Evolutionary conservation across 2,888 invertebrate genomes (phyloP), one percentile per base, ranked within the genome.

Genomic region (Lithosia quadra): DNA sequence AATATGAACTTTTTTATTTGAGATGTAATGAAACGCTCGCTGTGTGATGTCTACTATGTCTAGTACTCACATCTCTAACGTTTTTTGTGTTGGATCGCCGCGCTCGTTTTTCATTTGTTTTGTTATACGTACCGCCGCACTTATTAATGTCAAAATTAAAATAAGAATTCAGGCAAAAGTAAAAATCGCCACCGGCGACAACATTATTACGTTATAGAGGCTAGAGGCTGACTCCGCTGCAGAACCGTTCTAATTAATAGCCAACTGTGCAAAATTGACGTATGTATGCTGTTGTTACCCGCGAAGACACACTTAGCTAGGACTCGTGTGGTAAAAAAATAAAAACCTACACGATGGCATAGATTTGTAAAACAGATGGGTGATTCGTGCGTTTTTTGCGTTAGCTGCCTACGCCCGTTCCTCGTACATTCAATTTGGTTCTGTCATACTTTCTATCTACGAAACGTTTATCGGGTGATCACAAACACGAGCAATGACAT

Each of bases 1-100:
- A 94, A 94, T 94, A 93, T 94, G 92, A 94, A 92, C 90, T 93
- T 94, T 91, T 94, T 91, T 92, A 91, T 93, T 92, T 91, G 88
- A 89, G 90, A 88, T 91, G 92, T 92, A 93, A 93, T 93, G 93
- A 91, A 93, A 92, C 90, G 88, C 82, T 81, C 80, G 75, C 91
- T 88, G 92, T 92, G 87, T 91, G 93, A 91, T 92, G 92, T 90
- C 92, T 93, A 91, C 90, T 91, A 90, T 92, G 92, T 89, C 92
- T 93, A 91, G 90, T 91, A 89, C 89, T 81, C 79, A 89, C 87
- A 90, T 90, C 90, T 90, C 88, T 82, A 84, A 80, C 84, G 87
- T 91, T 93, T 90, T 94, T 93, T 93, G 92, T 94, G 78, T 78
- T 80, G 86, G 88, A 90, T 88, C 87, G 85, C 82, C 81, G 86